Evolutionary conservation across 2,888 invertebrate species (phyloP), one percentile per base, ranked within the genome.

Genomic region (Malthinus flaveolus): DNA sequence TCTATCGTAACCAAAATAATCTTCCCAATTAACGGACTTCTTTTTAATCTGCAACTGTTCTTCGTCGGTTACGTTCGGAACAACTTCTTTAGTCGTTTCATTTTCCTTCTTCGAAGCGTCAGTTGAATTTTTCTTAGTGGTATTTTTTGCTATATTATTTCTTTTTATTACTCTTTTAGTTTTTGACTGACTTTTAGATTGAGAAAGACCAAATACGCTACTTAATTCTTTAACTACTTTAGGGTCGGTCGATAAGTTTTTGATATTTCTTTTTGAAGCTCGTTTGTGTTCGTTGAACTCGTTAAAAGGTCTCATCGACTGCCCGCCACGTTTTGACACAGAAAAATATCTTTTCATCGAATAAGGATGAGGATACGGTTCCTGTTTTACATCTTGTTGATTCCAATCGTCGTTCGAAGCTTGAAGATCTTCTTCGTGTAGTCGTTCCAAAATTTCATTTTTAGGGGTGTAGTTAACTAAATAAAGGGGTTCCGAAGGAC

Each of bases 1-100:
- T 62, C 88, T 85, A 74, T 94, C 92, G 61, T 92, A 84, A 0
- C 94, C 94, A 71, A 93, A 93, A 72, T 94, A 93, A 68, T 91
- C 87, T 0, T 91, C 89, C 93, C 93, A 94, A 70, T 93, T 88
- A 59, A 93, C 85, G 1, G 90, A 90, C 75, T 93, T 93, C 78
- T 93, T 92, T 62, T 87, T 86, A 6, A 90, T 71, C 53, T 76
- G 73, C 8, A 78, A 61, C 1, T 76, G 79, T 61, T 82, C 79
- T 63, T 80, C 79, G 49, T 79, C 80, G 1, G 64, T 57, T 5
- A 74, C 72, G 9, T 76, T 63, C 32, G 63, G 59, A 45, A 68
- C 66, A 46, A 68, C 74, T 53, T 80, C 79, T n/a, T 79, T 80
- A 8, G 77, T 79, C 54, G 61, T 36, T 4, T 39, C 36, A 37